Evolutionary conservation across 2,113 vertebrate genomes (phyloP).

Genomic region (Athene noctua): DNA sequence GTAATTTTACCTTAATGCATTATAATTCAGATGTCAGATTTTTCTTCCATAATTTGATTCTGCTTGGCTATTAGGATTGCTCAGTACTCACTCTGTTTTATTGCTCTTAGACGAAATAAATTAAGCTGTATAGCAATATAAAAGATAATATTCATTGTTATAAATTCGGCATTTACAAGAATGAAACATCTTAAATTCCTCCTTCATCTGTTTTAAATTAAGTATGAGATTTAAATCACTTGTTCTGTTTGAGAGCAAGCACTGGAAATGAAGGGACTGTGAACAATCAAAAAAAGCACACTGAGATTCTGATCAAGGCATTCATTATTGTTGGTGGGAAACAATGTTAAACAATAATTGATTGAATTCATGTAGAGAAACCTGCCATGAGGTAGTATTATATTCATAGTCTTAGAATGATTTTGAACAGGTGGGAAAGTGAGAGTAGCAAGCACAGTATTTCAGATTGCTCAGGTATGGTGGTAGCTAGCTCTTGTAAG

Average conservation of each 20-base stretch:
- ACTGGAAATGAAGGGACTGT: not conserved
- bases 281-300: constrained; percentile 11
- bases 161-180: constrained; percentile 25
- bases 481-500: not conserved
- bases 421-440: not conserved
- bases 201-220: constrained; percentile 60
- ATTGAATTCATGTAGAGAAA: not conserved
- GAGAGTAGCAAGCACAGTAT: not conserved
- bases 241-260: constrained; percentile 25
- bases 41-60: constrained; percentile 48
- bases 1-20: constrained; percentile 44
- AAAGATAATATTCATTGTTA: constrained; percentile 47
- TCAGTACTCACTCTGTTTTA: constrained; percentile 47
- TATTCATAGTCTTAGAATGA: not conserved
- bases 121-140: constrained; percentile 17
- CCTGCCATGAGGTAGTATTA: not conserved
- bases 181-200: constrained; percentile 37
- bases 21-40: constrained; percentile 50
- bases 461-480: not conserved
- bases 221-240: constrained; percentile 48
- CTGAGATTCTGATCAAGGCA: constrained; percentile 1
- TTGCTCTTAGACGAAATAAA: constrained; percentile 59
- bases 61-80: constrained; percentile 14
- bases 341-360: constrained; percentile 1
- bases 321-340: constrained; percentile 21